Base-by-base conservation (phyloP, 2,888 invertebrate genomes). In the Nomada lathburiana region DNA sequence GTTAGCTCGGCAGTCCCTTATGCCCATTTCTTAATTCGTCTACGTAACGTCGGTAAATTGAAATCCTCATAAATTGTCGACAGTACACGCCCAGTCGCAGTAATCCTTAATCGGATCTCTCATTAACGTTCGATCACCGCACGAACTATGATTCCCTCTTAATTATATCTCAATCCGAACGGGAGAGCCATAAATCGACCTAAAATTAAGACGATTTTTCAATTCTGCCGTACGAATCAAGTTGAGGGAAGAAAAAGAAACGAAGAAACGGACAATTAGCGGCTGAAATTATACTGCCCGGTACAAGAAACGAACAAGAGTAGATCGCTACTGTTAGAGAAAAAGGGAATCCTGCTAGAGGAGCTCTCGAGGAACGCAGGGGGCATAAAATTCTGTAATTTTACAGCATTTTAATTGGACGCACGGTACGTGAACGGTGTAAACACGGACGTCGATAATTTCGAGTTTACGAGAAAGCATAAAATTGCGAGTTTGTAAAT, bases 381-480 rank as follows among this genome's bases (percentile, higher is more conserved):
- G 9, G 2, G 64, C 26, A 29, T 52, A 18, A 47, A 64, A 26
- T 68, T 44, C 67, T 9, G 36, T 42, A 20, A 26, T 72, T 80
- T 80, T 80, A 80, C 52, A 44, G 50, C 59, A 11, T 62, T 76
- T 80, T 80, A 80, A 80, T 80, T 80, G 63, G 53, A 55, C 10
- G 50, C 67, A 29, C 52, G 57, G 62, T 50, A 26, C 36, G 57
- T 16, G 70, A 64, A 4, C 47, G 20, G 44, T 29, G 59, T 20
- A 44, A 67, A 62, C 42, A 20, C 18, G 57, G n/a, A 26, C 57
- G 57, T 64, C 76, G 72, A 72, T 72, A 44, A 72, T 76, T 65
- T 36, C 42, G 44, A 52, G 52, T 72, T 76, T 72, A 76, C 64
- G 65, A 60, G 76, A 52, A 72, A 26, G 52, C 72, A 26, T 76